These are phyloP conservation scores for Platyrinchus mystaceus DNA, from an alignment of 2,797 vertebrate genomes.

Conservation along the genomic window DNA sequence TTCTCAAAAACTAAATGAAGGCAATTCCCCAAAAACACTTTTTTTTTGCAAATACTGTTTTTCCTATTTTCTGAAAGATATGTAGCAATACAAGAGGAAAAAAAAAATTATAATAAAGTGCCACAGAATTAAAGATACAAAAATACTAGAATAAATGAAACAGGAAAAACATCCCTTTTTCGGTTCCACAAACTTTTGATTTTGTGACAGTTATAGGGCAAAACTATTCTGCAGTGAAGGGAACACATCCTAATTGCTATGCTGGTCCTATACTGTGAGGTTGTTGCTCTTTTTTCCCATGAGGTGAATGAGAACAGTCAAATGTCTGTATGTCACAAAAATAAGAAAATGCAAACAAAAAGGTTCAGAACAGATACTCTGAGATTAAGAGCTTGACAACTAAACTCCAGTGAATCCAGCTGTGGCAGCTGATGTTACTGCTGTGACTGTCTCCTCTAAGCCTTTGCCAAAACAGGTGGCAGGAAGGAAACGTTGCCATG, in stretches of 20 bases:
- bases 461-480: slow-evolving; percentile 53
- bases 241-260: neutral
- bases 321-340: neutral
- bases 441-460: neutral
- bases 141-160: neutral
- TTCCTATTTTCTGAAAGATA: neutral
- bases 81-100: neutral
- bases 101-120: neutral
- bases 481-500: slow-evolving; percentile 46
- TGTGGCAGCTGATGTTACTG: slow-evolving; percentile 42
- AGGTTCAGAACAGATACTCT: neutral
- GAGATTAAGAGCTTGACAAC: slow-evolving; percentile 18
- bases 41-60: neutral
- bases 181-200: neutral
- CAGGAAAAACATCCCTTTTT: neutral
- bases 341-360: neutral
- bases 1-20: neutral
- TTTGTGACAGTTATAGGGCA: neutral
- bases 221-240: neutral
- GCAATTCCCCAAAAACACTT: neutral
- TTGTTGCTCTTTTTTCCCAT: neutral
- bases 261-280: neutral
- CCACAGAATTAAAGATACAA: neutral
- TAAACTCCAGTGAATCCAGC: slow-evolving; percentile 41
- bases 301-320: neutral